Conservation (phyloP, 2,888 invertebrate species). For the Ochropleura leucogaster region DNA sequence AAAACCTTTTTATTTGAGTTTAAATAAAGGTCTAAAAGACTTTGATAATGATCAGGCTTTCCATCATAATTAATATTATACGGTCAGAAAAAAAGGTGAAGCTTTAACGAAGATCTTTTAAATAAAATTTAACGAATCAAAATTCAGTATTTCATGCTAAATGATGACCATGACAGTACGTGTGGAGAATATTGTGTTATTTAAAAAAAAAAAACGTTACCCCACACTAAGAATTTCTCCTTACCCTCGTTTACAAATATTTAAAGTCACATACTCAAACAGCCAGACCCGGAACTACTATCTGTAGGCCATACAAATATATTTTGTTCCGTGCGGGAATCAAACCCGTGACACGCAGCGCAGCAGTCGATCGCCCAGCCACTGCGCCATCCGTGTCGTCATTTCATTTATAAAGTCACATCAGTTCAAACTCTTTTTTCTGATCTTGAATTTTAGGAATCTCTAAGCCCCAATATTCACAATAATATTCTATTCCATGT, state of each 20-base stretch:
- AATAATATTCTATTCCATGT: background rate
- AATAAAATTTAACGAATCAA: background rate
- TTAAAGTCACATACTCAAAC: too few species aligned
- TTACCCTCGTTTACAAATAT: too few species aligned
- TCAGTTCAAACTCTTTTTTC: background rate
- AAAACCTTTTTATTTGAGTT: constrained; percentile 27
- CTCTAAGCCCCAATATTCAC: background rate
- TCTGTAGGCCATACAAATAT: too few species aligned
- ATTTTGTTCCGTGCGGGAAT: too few species aligned
- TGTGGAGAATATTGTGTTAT: background rate
- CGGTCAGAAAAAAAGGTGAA: background rate
- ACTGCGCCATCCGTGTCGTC: background rate
- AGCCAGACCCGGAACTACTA: too few species aligned
- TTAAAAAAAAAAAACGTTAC: too few species aligned
- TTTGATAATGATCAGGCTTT: constrained; percentile 21
- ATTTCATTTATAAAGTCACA: background rate
- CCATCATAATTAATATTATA: constrained; percentile 32
- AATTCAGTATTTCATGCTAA: background rate
- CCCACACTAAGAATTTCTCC: too few species aligned
- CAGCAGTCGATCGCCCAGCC: too few species aligned
- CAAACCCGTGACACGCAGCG: too few species aligned
- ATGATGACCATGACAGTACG: background rate
- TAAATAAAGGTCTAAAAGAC: constrained; percentile 29
- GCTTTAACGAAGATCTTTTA: background rate
- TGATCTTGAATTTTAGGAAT: background rate